A percentile compares a stretch with the other conserved stretches of the same genome.
Evolutionary conservation across 2,113 vertebrate species (phyloP).

Genomic region (Bufo gargarizans): DNA sequence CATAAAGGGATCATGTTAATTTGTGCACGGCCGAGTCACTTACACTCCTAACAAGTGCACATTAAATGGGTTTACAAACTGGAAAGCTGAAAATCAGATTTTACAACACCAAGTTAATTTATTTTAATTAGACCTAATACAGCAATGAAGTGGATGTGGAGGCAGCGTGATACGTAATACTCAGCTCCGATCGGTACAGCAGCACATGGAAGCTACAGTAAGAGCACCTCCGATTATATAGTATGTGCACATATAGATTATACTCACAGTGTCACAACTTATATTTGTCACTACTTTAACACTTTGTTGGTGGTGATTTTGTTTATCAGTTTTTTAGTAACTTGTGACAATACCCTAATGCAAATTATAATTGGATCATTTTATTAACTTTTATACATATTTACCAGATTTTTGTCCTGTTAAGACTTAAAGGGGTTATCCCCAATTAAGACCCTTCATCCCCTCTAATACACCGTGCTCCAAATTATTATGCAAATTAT

Average conservation of each 20-base stretch:
- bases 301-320: neutral
- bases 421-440: neutral
- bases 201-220: neutral
- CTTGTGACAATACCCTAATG: too few relatives aligned
- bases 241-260: neutral
- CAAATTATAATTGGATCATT: too few relatives aligned
- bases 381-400: too few relatives aligned
- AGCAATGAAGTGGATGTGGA: constrained; percentile 46
- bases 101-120: constrained; percentile 41
- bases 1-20: constrained; percentile 3
- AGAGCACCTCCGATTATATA: constrained; percentile 25
- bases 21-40: neutral
- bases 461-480: too few relatives aligned
- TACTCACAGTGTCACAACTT: neutral
- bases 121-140: constrained; percentile 60
- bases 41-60: constrained; percentile 11
- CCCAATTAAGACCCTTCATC: neutral
- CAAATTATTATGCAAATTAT: too few relatives aligned
- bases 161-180: neutral
- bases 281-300: neutral
- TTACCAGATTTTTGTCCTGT: neutral
- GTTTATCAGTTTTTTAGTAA: neutral
- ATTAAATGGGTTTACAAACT: constrained; percentile 31
- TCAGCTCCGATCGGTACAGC: neutral
- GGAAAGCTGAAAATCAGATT: constrained; percentile 39